Conservation (phyloP, 2,888 invertebrate species). For the Tromatobia lineatoria region DNA sequence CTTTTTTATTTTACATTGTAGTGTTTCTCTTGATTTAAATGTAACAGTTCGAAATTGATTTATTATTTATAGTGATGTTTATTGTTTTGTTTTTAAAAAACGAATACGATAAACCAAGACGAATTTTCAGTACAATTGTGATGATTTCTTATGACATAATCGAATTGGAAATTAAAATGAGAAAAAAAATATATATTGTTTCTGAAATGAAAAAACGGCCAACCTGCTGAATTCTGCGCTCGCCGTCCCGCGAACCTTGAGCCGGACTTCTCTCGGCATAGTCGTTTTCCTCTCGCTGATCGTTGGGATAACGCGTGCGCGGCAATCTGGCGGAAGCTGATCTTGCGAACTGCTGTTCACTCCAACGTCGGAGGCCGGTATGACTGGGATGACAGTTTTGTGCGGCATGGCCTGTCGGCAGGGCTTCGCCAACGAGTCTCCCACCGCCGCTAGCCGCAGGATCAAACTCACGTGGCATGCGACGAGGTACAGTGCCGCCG, state of each 20-base stretch:
- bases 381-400: constrained; percentile 74
- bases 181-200: too few relatives aligned
- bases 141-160: too few relatives aligned
- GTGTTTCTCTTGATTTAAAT: too few relatives aligned
- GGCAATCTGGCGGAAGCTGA: constrained; percentile 94
- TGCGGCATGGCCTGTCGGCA: constrained; percentile 67
- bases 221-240: constrained; percentile 91
- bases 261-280: constrained; percentile 83
- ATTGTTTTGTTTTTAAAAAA: too few relatives aligned
- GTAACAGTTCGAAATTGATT: too few relatives aligned
- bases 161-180: background rate
- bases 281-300: constrained; percentile 85
- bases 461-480: constrained; percentile 78
- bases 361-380: constrained; percentile 75
- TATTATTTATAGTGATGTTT: too few relatives aligned
- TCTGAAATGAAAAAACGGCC: constrained; percentile 48
- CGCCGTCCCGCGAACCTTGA: constrained; percentile 88
- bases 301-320: constrained; percentile 85
- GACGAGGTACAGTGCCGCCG: constrained; percentile 76
- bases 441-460: constrained; percentile 71
- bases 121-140: too few relatives aligned
- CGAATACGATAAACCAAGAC: too few relatives aligned
- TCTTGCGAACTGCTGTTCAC: constrained; percentile 89
- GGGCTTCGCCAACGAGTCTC: constrained; percentile 67
- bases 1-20: too few relatives aligned